A percentile compares a stretch with the other conserved stretches of the same genome.
Evolutionary conservation across 2,797 vertebrate species (phyloP).

Genomic region (Hemibagrus guttatus): DNA sequence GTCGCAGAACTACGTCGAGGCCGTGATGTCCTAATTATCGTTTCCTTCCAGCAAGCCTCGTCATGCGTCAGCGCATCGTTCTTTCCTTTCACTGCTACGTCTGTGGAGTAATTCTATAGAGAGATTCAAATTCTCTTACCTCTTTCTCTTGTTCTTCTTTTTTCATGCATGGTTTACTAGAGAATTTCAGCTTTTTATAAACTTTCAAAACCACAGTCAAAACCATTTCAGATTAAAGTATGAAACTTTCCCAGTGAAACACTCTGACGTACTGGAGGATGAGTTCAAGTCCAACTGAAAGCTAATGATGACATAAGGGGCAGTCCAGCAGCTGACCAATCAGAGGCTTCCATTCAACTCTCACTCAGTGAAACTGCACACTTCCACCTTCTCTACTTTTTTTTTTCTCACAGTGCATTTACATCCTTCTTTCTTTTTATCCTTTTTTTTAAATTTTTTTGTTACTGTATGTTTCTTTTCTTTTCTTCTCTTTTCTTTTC

Average conservation of each 20-base stretch:
- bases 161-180: background rate
- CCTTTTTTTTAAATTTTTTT: background rate
- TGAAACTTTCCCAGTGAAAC: background rate
- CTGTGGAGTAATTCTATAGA: background rate
- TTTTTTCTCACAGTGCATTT: background rate
- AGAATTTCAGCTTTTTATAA: background rate
- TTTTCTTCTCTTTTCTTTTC: background rate
- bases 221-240: background rate
- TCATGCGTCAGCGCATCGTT: background rate
- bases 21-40: constrained; percentile 54
- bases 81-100: background rate
- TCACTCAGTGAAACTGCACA: background rate
- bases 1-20: constrained; percentile 45
- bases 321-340: background rate
- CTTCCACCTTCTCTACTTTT: too few species aligned
- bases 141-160: background rate
- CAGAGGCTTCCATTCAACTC: background rate
- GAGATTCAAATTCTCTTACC: background rate
- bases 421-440: background rate
- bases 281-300: background rate
- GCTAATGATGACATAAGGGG: background rate
- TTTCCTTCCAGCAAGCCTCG: background rate
- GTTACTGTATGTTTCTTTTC: background rate
- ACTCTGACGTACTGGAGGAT: background rate
- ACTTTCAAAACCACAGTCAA: background rate